Evolutionary conservation across 2,797 vertebrate genomes (phyloP).

Genomic region (Jordanella pulchra): DNA sequence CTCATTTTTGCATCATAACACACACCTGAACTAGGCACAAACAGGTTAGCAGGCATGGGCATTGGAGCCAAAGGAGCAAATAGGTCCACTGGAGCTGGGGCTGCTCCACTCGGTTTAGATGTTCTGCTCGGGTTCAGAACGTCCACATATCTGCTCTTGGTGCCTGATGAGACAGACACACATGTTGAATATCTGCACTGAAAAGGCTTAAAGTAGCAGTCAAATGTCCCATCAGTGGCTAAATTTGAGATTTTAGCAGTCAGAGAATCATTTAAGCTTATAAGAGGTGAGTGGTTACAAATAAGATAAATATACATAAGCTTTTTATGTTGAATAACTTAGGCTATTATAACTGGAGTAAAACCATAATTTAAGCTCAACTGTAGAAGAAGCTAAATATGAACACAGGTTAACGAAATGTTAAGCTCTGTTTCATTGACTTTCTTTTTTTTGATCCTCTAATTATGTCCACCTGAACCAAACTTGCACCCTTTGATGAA

Average conservation of each 20-base stretch:
- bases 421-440: no score
- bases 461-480: background rate
- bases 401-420: background rate
- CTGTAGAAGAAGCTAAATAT: background rate
- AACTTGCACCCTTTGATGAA: background rate
- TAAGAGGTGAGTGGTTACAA: no score
- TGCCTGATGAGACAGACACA: slow-evolving; percentile 66
- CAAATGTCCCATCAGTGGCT: background rate
- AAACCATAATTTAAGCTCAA: background rate
- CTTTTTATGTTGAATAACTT: background rate
- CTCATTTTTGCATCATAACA: background rate
- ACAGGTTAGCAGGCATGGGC: slow-evolving; percentile 88
- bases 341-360: background rate
- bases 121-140: slow-evolving; percentile 87
- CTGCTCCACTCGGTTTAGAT: slow-evolving; percentile 70
- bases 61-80: slow-evolving; percentile 94
- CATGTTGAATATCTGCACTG: background rate
- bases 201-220: background rate
- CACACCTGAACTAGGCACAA: slow-evolving; percentile 80
- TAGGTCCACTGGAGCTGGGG: slow-evolving; percentile 83
- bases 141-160: slow-evolving; percentile 90
- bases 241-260: background rate
- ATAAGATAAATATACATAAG: background rate
- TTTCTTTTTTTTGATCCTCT: background rate
- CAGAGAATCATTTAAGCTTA: background rate